phyloP scores from a whole-genome alignment of 2,113 vertebrate species.

The Anguilla japonica region DNA sequence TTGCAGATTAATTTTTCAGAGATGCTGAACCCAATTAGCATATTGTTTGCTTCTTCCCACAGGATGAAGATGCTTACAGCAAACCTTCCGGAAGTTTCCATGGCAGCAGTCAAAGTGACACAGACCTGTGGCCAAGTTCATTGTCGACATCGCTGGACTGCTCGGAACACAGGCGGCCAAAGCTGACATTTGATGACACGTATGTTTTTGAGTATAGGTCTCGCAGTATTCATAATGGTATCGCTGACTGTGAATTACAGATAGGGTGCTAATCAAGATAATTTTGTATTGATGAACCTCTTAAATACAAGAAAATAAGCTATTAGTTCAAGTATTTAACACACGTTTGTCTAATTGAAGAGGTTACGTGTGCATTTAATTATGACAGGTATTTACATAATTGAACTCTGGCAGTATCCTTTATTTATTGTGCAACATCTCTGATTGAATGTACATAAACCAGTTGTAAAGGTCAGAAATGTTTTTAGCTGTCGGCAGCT shows the following conservation, averaged over 20 bases:
- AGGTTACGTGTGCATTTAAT: background rate
- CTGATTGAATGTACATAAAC: constrained; percentile 1
- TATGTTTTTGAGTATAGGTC: constrained; percentile 43
- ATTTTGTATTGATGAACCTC: background rate
- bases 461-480: background rate
- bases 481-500: background rate
- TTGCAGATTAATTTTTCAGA: background rate
- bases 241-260: background rate
- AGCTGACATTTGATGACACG: constrained; percentile 95
- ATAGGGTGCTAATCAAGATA: background rate
- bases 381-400: background rate
- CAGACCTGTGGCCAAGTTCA: constrained; percentile 1
- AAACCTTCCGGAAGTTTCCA: background rate
- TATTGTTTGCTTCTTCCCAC: background rate
- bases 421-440: background rate
- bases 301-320: background rate
- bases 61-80: background rate
- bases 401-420: background rate
- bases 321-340: background rate
- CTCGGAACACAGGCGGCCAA: constrained; percentile 55
- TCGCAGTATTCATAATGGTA: background rate
- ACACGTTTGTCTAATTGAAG: background rate
- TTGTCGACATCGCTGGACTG: background rate
- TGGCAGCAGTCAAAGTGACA: background rate
- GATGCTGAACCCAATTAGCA: background rate